Evolutionary conservation across 2,888 invertebrate species (phyloP).

Genomic region (Drosophila fulvimacula): DNA sequence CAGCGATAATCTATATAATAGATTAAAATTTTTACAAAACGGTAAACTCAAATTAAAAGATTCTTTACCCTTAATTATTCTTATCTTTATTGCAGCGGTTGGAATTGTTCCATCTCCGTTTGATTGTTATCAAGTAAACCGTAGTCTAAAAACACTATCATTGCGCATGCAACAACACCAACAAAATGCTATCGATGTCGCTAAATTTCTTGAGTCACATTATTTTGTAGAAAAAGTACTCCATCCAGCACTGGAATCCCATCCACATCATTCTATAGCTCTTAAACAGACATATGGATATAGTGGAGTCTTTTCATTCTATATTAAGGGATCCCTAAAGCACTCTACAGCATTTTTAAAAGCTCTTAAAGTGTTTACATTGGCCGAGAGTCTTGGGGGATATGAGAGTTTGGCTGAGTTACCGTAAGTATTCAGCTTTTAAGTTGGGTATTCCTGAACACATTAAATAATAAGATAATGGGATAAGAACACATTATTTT

Average conservation of each 20-base stretch:
- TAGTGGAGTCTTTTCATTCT: slow-evolving; percentile 96
- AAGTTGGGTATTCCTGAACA: background rate
- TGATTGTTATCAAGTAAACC: slow-evolving; percentile 96
- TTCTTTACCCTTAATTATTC: background rate
- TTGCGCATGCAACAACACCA: slow-evolving; percentile 96
- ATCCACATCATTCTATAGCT: slow-evolving; percentile 93
- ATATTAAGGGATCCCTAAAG: slow-evolving; percentile 90
- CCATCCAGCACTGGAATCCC: slow-evolving; percentile 94
- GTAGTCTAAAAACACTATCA: slow-evolving; percentile 96
- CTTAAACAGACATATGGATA: slow-evolving; percentile 93
- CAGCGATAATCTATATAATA: slow-evolving; percentile 89
- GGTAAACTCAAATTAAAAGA: slow-evolving; percentile 85
- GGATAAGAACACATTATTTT: background rate
- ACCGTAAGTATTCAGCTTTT: slow-evolving; percentile 89
- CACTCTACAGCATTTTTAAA: slow-evolving; percentile 91
- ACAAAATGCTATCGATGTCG: slow-evolving; percentile 91
- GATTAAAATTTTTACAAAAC: slow-evolving; percentile 94
- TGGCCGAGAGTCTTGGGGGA: slow-evolving; percentile 98
- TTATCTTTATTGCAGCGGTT: slow-evolving; percentile 60
- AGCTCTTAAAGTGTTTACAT: slow-evolving; percentile 91
- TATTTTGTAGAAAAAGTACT: slow-evolving; percentile 91
- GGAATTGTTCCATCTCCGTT: slow-evolving; percentile 98
- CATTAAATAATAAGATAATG: background rate
- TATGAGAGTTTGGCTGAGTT: slow-evolving; percentile 97
- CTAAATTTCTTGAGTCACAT: slow-evolving; percentile 92